Evolutionary conservation across 2,113 vertebrate species (phyloP).

Genomic region (Suncus etruscus): DNA sequence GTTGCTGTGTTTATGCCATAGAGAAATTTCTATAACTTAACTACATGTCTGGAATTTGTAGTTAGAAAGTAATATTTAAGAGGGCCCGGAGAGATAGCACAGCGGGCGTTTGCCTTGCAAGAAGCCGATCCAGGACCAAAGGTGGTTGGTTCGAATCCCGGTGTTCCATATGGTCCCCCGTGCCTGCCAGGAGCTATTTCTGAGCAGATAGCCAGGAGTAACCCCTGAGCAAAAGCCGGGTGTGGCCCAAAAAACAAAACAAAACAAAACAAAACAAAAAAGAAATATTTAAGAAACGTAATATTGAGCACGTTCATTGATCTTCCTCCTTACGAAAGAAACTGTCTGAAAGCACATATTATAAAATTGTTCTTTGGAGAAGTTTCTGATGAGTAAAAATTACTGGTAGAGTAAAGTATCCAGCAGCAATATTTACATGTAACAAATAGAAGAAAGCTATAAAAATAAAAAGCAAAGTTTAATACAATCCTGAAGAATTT

Average conservation of each 20-base stretch:
- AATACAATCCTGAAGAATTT: not conserved
- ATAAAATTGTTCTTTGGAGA: not conserved
- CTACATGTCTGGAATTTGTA: not conserved
- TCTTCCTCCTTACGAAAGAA: not conserved
- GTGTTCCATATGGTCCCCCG: too few species aligned
- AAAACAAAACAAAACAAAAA: too few species aligned
- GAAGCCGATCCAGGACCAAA: too few species aligned
- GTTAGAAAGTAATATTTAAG: not conserved
- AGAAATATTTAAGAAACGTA: too few species aligned
- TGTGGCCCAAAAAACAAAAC: too few species aligned
- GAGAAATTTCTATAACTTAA: not conserved
- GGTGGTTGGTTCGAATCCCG: too few species aligned
- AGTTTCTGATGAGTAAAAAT: not conserved
- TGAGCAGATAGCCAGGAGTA: too few species aligned
- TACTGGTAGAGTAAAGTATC: not conserved
- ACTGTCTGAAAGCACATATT: not conserved
- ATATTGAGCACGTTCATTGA: not conserved
- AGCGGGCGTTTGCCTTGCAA: too few species aligned
- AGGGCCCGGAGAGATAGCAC: too few species aligned
- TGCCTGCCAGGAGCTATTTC: too few species aligned
- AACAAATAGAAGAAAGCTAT: not conserved
- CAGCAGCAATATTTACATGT: not conserved
- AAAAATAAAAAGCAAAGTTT: not conserved
- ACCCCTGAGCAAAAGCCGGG: too few species aligned
- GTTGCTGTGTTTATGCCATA: not conserved